Conservation (phyloP, 92 coral and sea anemone species). For the Heteractis magnifica region DNA sequence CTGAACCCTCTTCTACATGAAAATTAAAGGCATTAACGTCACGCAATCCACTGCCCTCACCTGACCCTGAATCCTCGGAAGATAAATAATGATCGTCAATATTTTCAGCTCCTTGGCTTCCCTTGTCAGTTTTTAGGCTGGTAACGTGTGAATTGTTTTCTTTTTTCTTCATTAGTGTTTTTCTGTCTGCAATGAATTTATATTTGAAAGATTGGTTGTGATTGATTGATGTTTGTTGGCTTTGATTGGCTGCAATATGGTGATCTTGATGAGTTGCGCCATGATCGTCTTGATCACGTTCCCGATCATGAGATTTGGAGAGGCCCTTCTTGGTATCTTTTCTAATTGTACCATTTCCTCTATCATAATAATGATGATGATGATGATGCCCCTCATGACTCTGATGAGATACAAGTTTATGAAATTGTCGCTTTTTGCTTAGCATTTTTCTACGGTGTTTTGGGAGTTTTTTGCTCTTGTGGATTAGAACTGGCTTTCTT, state of each 20-base stretch:
- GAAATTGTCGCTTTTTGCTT: not conserved
- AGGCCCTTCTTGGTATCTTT: not conserved
- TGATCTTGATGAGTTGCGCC: not conserved
- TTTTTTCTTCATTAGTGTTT: not conserved
- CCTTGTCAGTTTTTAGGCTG: not conserved
- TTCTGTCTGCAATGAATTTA: not conserved
- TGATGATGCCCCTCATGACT: not conserved
- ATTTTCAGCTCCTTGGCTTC: not conserved
- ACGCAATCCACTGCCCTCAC: slow-evolving; percentile 15
- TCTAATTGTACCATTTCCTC: not conserved
- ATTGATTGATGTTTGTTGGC: not conserved
- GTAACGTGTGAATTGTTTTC: not conserved
- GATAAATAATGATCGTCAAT: not conserved
- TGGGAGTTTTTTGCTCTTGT: not conserved
- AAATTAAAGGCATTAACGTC: not conserved
- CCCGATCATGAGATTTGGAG: not conserved
- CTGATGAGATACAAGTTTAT: not conserved
- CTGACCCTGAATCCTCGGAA: not conserved
- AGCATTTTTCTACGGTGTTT: not conserved
- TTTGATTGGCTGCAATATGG: not conserved
- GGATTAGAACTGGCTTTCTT: not conserved
- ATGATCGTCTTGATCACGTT: not conserved
- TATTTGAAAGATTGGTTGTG: not conserved
- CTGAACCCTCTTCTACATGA: no score
- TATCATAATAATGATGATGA: not conserved